Base-by-base conservation (phyloP, 2,797 vertebrate genomes). In the Tokudaia muenninki region DNA sequence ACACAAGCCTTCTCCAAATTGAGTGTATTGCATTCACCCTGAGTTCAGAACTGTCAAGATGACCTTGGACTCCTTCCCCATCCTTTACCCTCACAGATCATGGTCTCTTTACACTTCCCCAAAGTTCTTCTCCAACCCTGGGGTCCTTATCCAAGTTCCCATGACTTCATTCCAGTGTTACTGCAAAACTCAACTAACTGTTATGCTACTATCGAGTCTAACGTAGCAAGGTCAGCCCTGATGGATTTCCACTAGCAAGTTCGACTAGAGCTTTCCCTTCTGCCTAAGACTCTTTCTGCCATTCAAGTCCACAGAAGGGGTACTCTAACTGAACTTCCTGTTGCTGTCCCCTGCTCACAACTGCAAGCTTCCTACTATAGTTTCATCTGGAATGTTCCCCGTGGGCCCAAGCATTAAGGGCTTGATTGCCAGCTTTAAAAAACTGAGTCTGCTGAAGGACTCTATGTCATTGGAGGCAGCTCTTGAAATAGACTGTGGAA, bases 141-240 rank as follows among this genome's bases (percentile, higher is more conserved):
- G 2, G 37, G 31, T 72, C 61, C 24, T 24, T 67, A 47, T 41
- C 79, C 16, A n/a, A 87, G 52, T 17, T 24, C 31, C 19, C 13
- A n/a, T 31, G 34, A 29, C 63, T 44, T 89, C 47, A 47, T 86
- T 13, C 31, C 5, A 17, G 50, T 24, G 65, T 80, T 47, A 67
- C 22, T 70, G 22, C 41, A 87, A 87, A 96, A 80, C 67, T 24
- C 21, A 94, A 41, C 75, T 75, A 70, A 55, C 57, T 90, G 61
- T 72, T 57, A 94, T 84, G 84, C 92, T 26, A 55, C 41, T 79
- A 4, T 41, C 16, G 13, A 57, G 63, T 90, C 61, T 59, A 84
- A 72, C 57, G 83, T 59, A 90, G 19, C 63, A 31, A 61, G 61
- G 47, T 44, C 79, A 61, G 6, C 55, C 44, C 47, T 74, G 44